A percentile compares a stretch with the other conserved stretches of the same genome.
These are phyloP conservation scores for Steinernema scapterisci DNA, from an alignment of 2,888 invertebrate genomes.

Conservation along the genomic window DNA sequence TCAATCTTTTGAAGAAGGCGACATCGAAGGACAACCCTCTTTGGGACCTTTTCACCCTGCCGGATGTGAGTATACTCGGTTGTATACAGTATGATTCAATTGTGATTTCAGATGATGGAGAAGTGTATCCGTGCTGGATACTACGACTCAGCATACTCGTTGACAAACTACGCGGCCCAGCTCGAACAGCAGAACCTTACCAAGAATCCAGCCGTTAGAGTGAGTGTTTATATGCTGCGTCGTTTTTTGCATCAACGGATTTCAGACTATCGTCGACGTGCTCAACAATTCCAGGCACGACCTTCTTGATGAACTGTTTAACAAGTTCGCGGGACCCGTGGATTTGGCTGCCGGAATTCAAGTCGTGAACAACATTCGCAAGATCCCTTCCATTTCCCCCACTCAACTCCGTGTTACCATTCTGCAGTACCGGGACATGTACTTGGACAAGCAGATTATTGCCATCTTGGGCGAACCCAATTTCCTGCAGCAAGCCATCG, in stretches of 20 bases:
- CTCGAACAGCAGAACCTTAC: constrained; percentile 47
- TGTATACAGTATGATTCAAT: background rate
- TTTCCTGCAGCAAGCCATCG: constrained; percentile 57
- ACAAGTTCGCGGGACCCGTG: constrained; percentile 64
- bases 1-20: constrained; percentile 48
- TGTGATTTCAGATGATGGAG: constrained; percentile 59
- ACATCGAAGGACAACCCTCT: constrained; percentile 50
- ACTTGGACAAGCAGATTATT: constrained; percentile 62
- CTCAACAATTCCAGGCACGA: constrained; percentile 62
- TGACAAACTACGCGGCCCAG: constrained; percentile 62
- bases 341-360: constrained; percentile 63
- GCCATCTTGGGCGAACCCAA: constrained; percentile 60
- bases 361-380: constrained; percentile 65
- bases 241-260: too few relatives aligned
- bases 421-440: constrained; percentile 64
- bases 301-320: constrained; percentile 64
- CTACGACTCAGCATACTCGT: constrained; percentile 63
- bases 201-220: constrained; percentile 47
- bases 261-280: constrained; percentile 57
- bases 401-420: constrained; percentile 63
- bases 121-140: constrained; percentile 64
- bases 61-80: constrained; percentile 41
- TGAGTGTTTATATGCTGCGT: too few relatives aligned
- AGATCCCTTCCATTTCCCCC: constrained; percentile 64
- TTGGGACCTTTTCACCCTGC: constrained; percentile 60